Percentiles rank a stretch among this genome's conserved stretches.
Evolutionary conservation across 1,140 invertebrate genomes (phyloP).

Genomic region (Ylistrum balloti): DNA sequence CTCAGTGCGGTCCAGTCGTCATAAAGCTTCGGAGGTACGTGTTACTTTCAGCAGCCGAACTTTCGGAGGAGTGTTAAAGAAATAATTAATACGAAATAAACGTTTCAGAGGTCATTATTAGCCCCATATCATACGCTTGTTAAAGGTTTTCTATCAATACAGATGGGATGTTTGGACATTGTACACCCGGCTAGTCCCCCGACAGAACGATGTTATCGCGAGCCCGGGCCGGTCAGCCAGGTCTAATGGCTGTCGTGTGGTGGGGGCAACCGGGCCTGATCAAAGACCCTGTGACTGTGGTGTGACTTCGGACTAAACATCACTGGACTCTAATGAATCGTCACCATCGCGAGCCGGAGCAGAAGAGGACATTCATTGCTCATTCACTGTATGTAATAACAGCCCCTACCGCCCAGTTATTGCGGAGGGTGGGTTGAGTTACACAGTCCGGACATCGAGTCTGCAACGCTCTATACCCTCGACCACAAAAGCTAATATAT

Average conservation of each 20-base stretch:
- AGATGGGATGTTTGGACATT: not conserved
- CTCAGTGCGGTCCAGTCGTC: not conserved
- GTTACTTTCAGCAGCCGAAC: conserved; percentile 18
- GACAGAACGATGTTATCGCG: not conserved
- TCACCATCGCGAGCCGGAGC: conserved; percentile 19
- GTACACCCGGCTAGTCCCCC: conserved; percentile 27
- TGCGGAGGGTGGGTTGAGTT: conserved; percentile 30
- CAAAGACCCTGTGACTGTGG: conserved; percentile 30
- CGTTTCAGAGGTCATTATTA: conserved; percentile 26
- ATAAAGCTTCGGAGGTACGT: not conserved
- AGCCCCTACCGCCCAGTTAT: conserved; percentile 22
- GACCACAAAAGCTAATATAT: conserved; percentile 32
- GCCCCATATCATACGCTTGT: conserved; percentile 31
- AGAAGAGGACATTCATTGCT: conserved; percentile 32
- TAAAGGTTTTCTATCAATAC: conserved; percentile 28
- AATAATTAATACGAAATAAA: conserved; percentile 40
- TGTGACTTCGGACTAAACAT: conserved; percentile 38
- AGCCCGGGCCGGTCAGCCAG: conserved; percentile 1
- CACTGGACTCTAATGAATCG: conserved; percentile 32
- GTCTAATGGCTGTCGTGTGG: conserved; percentile 22
- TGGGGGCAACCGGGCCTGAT: not conserved
- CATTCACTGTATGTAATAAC: conserved; percentile 16
- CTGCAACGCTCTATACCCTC: not conserved
- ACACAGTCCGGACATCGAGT: conserved; percentile 30
- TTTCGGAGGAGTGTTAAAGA: conserved; percentile 27